Evolutionary conservation across 2,888 invertebrate genomes (phyloP).

Genomic region (Lasioglossum villosulum): DNA sequence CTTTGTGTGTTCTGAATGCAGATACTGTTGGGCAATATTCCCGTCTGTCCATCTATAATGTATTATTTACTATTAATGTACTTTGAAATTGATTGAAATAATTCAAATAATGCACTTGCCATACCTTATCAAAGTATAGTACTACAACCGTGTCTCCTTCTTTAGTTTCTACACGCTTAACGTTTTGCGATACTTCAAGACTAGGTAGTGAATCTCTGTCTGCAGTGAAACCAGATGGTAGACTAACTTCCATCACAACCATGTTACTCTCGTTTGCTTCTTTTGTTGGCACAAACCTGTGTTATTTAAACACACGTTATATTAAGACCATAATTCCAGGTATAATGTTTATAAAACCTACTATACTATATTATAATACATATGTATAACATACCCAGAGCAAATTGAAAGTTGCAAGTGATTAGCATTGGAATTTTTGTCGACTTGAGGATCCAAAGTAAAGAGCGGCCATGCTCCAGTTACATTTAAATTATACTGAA

Average conservation of each 20-base stretch:
- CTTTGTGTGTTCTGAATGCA: conserved; percentile 92
- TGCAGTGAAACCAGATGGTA: conserved; percentile 96
- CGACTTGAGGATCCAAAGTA: conserved; percentile 93
- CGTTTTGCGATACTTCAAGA: conserved; percentile 86
- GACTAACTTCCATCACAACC: conserved; percentile 94
- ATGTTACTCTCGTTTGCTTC: conserved; percentile 92
- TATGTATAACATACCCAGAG: conserved; percentile 87
- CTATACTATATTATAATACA: not conserved
- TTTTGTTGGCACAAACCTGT: conserved; percentile 88
- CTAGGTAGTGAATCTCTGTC: conserved; percentile 90
- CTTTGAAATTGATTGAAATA: not conserved
- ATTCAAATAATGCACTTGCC: conserved; percentile 43
- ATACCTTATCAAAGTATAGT: conserved; percentile 90
- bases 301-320: not conserved
- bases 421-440: conserved; percentile 91
- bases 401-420: conserved; percentile 93
- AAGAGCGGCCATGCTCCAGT: conserved; percentile 95
- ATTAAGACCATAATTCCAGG: conserved; percentile 11
- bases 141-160: conserved; percentile 88
- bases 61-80: not conserved
- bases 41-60: conserved; percentile 84
- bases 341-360: not conserved
- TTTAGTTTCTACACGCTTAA: conserved; percentile 89
- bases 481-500: conserved; percentile 93
- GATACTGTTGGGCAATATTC: conserved; percentile 94